Conservation (phyloP, 2,888 invertebrate genomes). For the Acronicta aceris region DNA sequence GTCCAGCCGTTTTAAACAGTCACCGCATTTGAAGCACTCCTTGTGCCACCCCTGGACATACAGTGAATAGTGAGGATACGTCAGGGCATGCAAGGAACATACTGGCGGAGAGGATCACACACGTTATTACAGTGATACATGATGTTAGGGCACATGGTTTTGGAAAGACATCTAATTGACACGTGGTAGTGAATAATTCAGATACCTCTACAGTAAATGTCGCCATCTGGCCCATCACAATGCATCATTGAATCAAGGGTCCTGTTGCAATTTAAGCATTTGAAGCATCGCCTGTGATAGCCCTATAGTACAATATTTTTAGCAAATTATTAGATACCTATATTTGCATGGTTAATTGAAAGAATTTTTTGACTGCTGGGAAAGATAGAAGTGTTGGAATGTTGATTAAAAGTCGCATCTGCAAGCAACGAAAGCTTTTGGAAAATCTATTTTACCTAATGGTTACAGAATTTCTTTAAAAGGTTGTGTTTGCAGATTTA, state of each 20-base stretch:
- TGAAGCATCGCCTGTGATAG: slow-evolving; percentile 97
- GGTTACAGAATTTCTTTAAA: slow-evolving; percentile 7
- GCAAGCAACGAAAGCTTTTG: slow-evolving; percentile 40
- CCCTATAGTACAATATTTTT: slow-evolving; percentile 89
- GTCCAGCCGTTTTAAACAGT: slow-evolving; percentile 96
- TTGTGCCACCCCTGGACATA: slow-evolving; percentile 95
- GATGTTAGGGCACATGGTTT: slow-evolving; percentile 73
- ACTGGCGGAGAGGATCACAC: slow-evolving; percentile 70
- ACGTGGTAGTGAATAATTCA: slow-evolving; percentile 58
- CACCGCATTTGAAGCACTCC: slow-evolving; percentile 97
- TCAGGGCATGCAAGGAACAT: slow-evolving; percentile 75
- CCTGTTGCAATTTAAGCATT: slow-evolving; percentile 95
- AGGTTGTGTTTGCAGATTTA: background rate
- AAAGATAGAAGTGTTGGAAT: background rate
- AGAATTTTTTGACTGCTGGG: background rate
- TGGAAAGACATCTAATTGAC: slow-evolving; percentile 53
- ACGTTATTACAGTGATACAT: slow-evolving; percentile 78
- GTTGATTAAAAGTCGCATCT: slow-evolving; percentile 15
- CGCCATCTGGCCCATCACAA: slow-evolving; percentile 97
- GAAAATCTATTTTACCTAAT: background rate
- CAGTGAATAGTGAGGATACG: slow-evolving; percentile 78
- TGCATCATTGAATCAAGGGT: slow-evolving; percentile 96
- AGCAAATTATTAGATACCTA: slow-evolving; percentile 25
- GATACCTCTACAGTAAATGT: slow-evolving; percentile 97
- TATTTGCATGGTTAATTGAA: slow-evolving; percentile 17